Base-by-base conservation (phyloP, 2,113 vertebrate species). In the Gobio gobio region DNA sequence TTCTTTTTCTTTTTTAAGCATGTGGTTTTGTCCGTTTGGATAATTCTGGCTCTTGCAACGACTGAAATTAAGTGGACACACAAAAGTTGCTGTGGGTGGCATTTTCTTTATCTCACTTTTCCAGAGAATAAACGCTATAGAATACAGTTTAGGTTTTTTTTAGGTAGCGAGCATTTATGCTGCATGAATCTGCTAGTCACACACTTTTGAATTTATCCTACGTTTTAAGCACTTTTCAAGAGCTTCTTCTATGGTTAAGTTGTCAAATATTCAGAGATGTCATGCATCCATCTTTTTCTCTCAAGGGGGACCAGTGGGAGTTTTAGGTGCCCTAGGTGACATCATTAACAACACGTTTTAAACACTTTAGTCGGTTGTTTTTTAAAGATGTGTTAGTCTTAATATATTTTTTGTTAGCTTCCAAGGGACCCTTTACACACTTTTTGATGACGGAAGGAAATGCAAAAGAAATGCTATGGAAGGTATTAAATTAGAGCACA, bases 81-180 rank as follows among this genome's bases (percentile, higher is more conserved):
- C 51, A 58, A 43, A 83, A 72, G 26, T 40, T 83, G 81, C 81
- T 72, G 81, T 43, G 29, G 45, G 66, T 36, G 29, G 81, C 66
- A 18, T 56, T 83, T 83, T 83, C 66, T 70, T 72, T 72, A 83
- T 73, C 81, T n/a, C 14, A 20, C 66, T 56, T 82, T 47, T 72
- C 20, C 81, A 83, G 81, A 29, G 72, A 40, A 72, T 43, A 43
- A 3, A 7, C 56, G 20, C 49, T 22, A 33, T 51, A 33, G 47
- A 70, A 81, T 82, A 54, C 24, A 82, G 81, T 2, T 54, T 56
- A 7, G 5, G 0, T 14, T 51, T 51, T 51, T 51, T 83, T 72
- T 49, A 10, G 51, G 40, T 16, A 16, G 22, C 3, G 18, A 24
- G 29, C 29, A 68, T 29, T 66, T 6, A 45, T 43, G n/a, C 12